Conservation (phyloP, 2,888 invertebrate genomes). For the Muscina levida region DNA sequence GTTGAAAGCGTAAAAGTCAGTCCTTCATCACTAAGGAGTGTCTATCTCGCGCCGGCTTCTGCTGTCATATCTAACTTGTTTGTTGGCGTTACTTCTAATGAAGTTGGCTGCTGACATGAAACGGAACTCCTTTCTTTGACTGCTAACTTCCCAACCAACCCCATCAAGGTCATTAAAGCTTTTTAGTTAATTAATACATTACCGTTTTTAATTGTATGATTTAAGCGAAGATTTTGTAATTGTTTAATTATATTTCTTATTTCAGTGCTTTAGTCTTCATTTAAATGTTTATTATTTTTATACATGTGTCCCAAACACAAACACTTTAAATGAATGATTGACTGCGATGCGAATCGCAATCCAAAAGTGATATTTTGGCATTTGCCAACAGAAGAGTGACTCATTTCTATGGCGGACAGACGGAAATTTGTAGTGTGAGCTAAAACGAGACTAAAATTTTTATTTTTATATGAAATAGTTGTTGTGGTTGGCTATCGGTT, state of each 20-base stretch:
- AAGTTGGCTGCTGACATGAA: not conserved
- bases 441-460: conserved; percentile 14
- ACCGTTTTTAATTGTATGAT: conserved; percentile 32
- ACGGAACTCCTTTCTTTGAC: conserved; percentile 3
- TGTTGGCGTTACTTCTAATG: too few species aligned
- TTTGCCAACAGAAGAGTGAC: conserved; percentile 17
- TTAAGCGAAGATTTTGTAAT: conserved; percentile 5
- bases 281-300: conserved; percentile 26
- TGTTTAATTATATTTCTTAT: conserved; percentile 17
- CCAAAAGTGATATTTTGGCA: conserved; percentile 1
- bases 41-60: not conserved
- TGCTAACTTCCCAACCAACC: too few species aligned
- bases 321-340: not conserved
- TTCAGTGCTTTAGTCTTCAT: conserved; percentile 15
- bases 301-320: not conserved
- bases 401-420: not conserved
- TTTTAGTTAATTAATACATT: conserved; percentile 53
- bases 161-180: conserved; percentile 11
- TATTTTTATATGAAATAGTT: conserved; percentile 1
- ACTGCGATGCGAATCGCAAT: not conserved
- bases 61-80: too few species aligned
- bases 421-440: not conserved
- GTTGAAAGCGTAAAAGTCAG: too few species aligned
- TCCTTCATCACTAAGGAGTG: conserved; percentile 39
- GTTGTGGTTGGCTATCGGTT: not conserved